Evolutionary conservation across 1,140 invertebrate genomes (phyloP).

Genomic region (Octopus sinensis): DNA sequence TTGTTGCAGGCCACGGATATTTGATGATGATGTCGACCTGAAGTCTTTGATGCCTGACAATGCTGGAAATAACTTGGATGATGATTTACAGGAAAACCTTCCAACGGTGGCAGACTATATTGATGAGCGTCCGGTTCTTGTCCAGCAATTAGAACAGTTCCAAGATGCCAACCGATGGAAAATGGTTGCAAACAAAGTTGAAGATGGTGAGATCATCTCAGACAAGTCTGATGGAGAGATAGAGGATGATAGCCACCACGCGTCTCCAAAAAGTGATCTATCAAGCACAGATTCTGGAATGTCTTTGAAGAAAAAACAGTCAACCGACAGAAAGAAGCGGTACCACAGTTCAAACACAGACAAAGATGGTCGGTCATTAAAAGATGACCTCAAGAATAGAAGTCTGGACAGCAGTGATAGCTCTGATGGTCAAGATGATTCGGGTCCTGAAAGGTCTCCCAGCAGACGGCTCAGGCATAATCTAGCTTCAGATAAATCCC

Average conservation of each 20-base stretch:
- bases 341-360: background rate
- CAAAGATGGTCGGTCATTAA: background rate
- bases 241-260: background rate
- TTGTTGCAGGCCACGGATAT: conserved; percentile 65
- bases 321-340: background rate
- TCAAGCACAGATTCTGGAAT: background rate
- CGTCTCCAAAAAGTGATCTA: background rate
- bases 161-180: conserved; percentile 70
- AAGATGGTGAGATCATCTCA: conserved; percentile 25
- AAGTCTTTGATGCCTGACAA: conserved; percentile 64
- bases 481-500: conserved; percentile 28
- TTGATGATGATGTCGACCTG: conserved; percentile 82
- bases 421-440: conserved; percentile 23
- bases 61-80: conserved; percentile 68
- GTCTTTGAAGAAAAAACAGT: background rate
- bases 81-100: conserved; percentile 76
- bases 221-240: conserved; percentile 21
- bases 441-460: conserved; percentile 12
- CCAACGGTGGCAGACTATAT: conserved; percentile 86
- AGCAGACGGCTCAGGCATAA: conserved; percentile 27
- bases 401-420: background rate
- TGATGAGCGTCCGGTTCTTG: conserved; percentile 76
- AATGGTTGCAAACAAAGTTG: conserved; percentile 57
- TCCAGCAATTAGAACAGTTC: conserved; percentile 67
- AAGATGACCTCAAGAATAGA: background rate